Evolutionary conservation across 2,113 vertebrate genomes (phyloP).

Genomic region (Sitta europaea): DNA sequence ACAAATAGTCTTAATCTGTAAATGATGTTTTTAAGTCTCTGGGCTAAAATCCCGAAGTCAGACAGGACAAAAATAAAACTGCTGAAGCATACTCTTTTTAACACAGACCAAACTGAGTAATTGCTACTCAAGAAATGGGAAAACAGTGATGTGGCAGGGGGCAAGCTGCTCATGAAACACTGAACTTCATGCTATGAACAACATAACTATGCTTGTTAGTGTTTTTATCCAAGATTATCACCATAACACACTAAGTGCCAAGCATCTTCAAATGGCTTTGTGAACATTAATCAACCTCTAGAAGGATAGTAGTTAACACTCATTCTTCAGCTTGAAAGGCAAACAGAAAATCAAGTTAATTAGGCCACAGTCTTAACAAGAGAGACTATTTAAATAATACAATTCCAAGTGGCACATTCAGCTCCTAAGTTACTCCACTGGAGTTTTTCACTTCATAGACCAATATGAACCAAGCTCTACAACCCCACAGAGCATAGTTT

Average conservation of each 20-base stretch:
- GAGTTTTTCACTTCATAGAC: not conserved
- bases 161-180: not conserved
- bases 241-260: not conserved
- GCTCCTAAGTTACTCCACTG: not conserved
- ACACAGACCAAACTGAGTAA: not conserved
- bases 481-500: not conserved
- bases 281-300: not conserved
- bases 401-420: not conserved
- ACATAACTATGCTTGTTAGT: not conserved
- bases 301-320: not conserved
- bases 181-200: too few species aligned
- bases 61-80: slow-evolving; percentile 13
- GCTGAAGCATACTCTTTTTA: not conserved
- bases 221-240: not conserved
- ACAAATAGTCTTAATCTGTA: not conserved
- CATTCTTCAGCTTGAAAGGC: not conserved
- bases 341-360: not conserved
- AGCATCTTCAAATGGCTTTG: not conserved
- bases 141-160: not conserved
- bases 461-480: not conserved
- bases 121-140: not conserved
- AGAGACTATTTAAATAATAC: not conserved
- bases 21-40: slow-evolving; percentile 8
- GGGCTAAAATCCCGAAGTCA: not conserved
- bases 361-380: not conserved